Evolutionary conservation across 2,113 vertebrate genomes (phyloP), one percentile per base, ranked within the genome.

Genomic region (Willisornis vidua): DNA sequence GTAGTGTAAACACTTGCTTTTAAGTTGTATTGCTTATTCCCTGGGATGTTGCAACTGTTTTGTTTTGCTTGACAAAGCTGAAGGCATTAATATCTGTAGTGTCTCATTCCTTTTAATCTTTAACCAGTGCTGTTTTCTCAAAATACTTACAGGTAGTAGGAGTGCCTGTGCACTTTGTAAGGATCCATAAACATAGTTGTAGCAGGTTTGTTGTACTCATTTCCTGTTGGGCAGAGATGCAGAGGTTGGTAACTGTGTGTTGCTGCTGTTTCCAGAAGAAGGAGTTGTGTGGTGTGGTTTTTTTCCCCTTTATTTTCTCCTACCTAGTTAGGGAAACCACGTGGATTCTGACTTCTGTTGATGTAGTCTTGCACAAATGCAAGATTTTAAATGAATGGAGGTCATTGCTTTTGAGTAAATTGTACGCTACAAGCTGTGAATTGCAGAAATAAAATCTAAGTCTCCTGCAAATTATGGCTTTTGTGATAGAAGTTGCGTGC

Each of bases 91-190:
- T 77, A 51, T 78, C 48, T 49, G 37, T 58, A 84, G 51, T 83
- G 48, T 88, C 52, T 94, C 6, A 25, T 73, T 85, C 88, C 68
- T 85, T 87, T 95, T 65, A 93, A 91, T 89, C 49, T 94, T 78
- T 90, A 97, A 82, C 80, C 62, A 28, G 43, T n/a, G 19, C 67
- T 70, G 68, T 71, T 92, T 96, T 94, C 58, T 83, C 89, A 71
- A 75, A 88, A 70, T 58, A 19, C 49, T 73, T 71, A 5, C 15
- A 25, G 49, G 84, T 83, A 82, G 89, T 80, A 85, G 94, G 87
- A 90, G 83, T 90, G 80, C 52, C 85, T 3, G 2, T 89, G 88
- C 86, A 82, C 96, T 94, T 95, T 85, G 93, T 96, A 66, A 90
- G 94, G 57, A 76, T 65, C 94, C 84, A 39, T 96, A 93, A 93